Evolutionary conservation across 2,888 invertebrate species (phyloP), one percentile per base, ranked within the genome.

Genomic region (Pegoplata infirma): DNA sequence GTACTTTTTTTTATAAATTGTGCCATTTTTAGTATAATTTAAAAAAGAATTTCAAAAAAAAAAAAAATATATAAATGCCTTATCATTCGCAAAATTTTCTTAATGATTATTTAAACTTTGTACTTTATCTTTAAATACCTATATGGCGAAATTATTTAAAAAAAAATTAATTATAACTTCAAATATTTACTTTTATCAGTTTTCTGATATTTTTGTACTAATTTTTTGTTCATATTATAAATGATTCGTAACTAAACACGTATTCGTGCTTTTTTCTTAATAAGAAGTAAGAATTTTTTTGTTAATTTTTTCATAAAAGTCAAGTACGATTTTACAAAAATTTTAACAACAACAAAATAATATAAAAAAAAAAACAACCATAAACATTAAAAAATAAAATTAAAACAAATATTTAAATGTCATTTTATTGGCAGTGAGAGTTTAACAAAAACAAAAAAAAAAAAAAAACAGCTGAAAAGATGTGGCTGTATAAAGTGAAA

Each of bases 221-320:
- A 12, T 36, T 36, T n/a, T n/a, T n/a, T 36, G 36, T 36, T 36
- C 36, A 36, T n/a, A 36, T 36, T 58, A 36, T 55, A 25, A 10
- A 32, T n/a, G n/a, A n/a, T n/a, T n/a, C n/a, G n/a, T 56, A 17
- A 55, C n/a, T 36, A 66, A 74, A 61, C 59, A 75, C 47, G 59
- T 68, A 55, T 61, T 67, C 17, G 73, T 74, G 66, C 46, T 53
- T 53, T 32, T 67, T 55, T 56, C 40, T n/a, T 14, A 23, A 58
- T 40, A 69, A 64, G 55, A 28, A 16, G 8, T 72, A 63, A 63
- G 47, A 56, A 46, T 64, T 49, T 56, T 64, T 63, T 56, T 32
- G 28, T 5, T 17, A 6, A 1, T 28, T 28, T 53, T 28, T 16
- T 12, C 36, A 40, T 55, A 32, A 55, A 32, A 14, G 19, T 58